Evolutionary conservation across 2,113 vertebrate genomes (phyloP), one percentile per base, ranked within the genome.

Genomic region (Macroglossus sobrinus): DNA sequence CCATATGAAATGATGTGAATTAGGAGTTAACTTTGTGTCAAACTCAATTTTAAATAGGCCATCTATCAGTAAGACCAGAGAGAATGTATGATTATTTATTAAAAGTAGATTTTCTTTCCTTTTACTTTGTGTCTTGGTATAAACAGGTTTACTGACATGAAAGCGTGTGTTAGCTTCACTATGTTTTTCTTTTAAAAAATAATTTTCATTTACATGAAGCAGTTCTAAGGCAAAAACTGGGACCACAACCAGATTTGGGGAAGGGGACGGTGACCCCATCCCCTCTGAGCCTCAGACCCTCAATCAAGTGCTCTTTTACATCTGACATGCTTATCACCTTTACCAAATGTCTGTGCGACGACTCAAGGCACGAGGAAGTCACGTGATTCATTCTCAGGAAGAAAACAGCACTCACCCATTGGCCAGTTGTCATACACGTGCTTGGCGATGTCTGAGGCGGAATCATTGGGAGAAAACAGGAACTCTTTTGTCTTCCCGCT

Each of bases 401-500:
- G 50, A 33, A 94, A 96, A 47, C 24, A 40, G 1, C 91, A 99
- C 99, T 99, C 97, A 99, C 99, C 99, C 99, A 99, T 99, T 1
- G 99, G 99, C 99, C 99, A 99, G 98, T 99, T 99, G 98, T 99
- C 99, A 94, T 99, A 99, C 81, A 99, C 99, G 1, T 99, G 99
- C 97, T 99, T 99, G 96, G 99, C 99, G 15, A 99, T 99, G 98
- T 99, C 99, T 87, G 99, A 99, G 68, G 99, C 99, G 0, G 99
- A 99, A 97, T 99, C 99, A 80, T 99, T 99, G 4, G 99, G 99
- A 81, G 99, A 99, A 98, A 99, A 99, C 26, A 99, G 98, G 98
- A 99, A 99, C 88, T 99, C 99, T 99, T 99, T 99, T 38, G 99
- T 99, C 98, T 99, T 99, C 57, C 99, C 99, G 1, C 99, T 99